Conservation (phyloP, 92 coral and sea anemone species). For the Palythoa grandiflora region DNA sequence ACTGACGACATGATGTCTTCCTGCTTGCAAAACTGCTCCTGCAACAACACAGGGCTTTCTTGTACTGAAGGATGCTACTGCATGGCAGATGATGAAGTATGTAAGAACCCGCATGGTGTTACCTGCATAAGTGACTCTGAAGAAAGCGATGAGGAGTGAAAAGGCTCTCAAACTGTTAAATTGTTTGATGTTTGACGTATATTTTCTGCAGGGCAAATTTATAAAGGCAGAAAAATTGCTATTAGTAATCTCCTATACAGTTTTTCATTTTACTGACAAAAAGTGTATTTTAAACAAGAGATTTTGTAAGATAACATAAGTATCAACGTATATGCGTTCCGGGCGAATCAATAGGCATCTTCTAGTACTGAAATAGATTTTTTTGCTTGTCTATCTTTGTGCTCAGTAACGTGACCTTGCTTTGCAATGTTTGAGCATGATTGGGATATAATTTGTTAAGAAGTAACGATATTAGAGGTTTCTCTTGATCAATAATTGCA, state of each 20-base stretch:
- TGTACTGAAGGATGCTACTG: conserved; percentile 69
- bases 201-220: conserved; percentile 41
- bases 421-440: conserved; percentile 36
- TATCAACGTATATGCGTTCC: too few relatives aligned
- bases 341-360: conserved; percentile 1
- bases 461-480: conserved; percentile 9
- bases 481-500: background rate
- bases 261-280: conserved; percentile 22
- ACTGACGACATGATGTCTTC: conserved; percentile 67
- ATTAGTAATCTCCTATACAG: too few relatives aligned
- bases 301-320: too few relatives aligned
- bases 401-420: conserved; percentile 22
- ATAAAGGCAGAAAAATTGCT: conserved; percentile 8
- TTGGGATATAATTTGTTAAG: background rate
- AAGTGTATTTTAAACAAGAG: background rate
- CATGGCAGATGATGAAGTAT: conserved; percentile 67
- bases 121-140: conserved; percentile 57
- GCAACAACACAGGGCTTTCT: conserved; percentile 52
- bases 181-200: conserved; percentile 40
- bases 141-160: conserved; percentile 37
- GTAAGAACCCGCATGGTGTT: conserved; percentile 59
- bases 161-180: conserved; percentile 18
- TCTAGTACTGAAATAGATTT: conserved; percentile 16
- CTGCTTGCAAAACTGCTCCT: conserved; percentile 60
- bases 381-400: background rate